Conservation (phyloP, 2,113 vertebrate genomes). For the Hassar affinis region DNA sequence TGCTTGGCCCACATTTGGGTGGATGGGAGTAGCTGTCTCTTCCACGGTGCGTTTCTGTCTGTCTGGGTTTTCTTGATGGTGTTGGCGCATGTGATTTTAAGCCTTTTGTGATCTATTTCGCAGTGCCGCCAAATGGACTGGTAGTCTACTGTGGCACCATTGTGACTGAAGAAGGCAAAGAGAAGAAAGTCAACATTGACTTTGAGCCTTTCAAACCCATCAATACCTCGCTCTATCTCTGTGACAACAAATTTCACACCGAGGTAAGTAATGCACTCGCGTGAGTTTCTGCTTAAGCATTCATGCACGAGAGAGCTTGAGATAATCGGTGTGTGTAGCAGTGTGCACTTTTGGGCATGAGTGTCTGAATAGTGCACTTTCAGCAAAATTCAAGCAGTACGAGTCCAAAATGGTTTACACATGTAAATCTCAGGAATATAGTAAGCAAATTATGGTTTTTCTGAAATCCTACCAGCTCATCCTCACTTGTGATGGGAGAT, state of each 20-base stretch:
- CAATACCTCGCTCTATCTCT: conserved; percentile 98
- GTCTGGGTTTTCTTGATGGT: neutral
- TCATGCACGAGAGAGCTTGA: neutral
- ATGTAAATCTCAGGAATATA: neutral
- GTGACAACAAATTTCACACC: conserved; percentile 99
- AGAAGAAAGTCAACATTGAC: conserved; percentile 99
- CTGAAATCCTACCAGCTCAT: neutral
- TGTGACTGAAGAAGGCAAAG: conserved; percentile 99
- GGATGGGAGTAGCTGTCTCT: neutral
- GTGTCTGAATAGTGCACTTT: neutral
- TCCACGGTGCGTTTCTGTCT: neutral
- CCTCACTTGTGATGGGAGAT: too few species aligned
- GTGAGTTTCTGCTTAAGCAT: conserved; percentile 21
- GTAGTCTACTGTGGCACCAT: conserved; percentile 99
- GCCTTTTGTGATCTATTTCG: conserved; percentile 40
- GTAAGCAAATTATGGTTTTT: neutral
- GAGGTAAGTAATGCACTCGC: conserved; percentile 76
- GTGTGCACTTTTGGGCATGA: neutral
- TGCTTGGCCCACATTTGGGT: neutral
- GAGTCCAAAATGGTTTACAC: neutral
- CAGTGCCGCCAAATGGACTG: conserved; percentile 98
- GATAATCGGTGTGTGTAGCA: neutral
- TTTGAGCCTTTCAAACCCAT: conserved; percentile 99
- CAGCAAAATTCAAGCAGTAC: neutral
- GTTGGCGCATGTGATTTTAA: neutral